A percentile compares a stretch with the other conserved stretches of the same genome.
These are phyloP conservation scores for Triplophysa tibetana DNA, from an alignment of 2,113 vertebrate species.

Conservation along the genomic window DNA sequence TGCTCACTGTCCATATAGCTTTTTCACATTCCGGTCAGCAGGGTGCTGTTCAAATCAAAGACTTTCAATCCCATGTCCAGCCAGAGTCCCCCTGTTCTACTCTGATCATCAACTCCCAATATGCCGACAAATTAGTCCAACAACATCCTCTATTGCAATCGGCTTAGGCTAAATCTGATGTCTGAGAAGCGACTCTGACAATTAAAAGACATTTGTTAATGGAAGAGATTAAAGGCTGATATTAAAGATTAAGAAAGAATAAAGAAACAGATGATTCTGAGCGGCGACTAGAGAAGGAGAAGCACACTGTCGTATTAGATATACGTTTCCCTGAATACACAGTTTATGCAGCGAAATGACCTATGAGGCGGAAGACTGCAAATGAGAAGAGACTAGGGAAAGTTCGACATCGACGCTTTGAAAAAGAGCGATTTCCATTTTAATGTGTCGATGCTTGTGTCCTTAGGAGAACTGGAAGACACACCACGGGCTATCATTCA, in stretches of 20 bases:
- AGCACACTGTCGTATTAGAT: conserved; percentile 1
- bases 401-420: conserved; percentile 23
- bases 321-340: background rate
- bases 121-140: conserved; percentile 62
- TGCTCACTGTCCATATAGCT: conserved; percentile 67
- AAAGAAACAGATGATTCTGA: conserved; percentile 4
- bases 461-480: conserved; percentile 24
- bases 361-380: background rate
- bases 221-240: conserved; percentile 68
- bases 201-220: conserved; percentile 68
- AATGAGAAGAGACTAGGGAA: conserved; percentile 13
- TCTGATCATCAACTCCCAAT: conserved; percentile 51
- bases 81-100: conserved; percentile 48
- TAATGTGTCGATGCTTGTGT: conserved; percentile 33
- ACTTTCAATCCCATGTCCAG: conserved; percentile 52
- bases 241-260: conserved; percentile 37
- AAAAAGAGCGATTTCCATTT: conserved; percentile 36
- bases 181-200: conserved; percentile 70
- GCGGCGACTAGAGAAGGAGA: conserved; percentile 6
- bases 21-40: conserved; percentile 63
- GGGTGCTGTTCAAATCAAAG: conserved; percentile 60
- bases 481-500: conserved; percentile 35
- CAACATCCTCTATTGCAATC: conserved; percentile 65
- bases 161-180: conserved; percentile 71
- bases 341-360: conserved; percentile 34